phyloP scores from a whole-genome alignment of 2,113 vertebrate genomes.

The Sphyrna mokarran region DNA sequence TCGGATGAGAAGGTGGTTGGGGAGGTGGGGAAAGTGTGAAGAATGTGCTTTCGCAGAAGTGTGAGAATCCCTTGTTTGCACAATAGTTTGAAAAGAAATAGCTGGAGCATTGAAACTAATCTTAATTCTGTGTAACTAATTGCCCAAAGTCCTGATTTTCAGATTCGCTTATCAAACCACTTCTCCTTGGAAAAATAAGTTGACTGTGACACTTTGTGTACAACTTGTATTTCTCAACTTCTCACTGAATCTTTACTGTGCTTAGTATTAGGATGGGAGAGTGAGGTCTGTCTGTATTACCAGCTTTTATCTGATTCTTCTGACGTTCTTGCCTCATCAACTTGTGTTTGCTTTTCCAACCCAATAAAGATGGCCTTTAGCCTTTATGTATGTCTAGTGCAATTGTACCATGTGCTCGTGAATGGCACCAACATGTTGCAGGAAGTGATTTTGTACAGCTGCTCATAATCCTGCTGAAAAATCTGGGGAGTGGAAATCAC shows the following conservation, averaged over 20 bases:
- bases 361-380: not conserved
- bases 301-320: not conserved
- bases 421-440: not conserved
- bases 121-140: not conserved
- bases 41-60: not conserved
- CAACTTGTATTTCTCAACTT: not conserved
- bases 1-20: not conserved
- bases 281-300: too few species aligned
- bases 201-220: not conserved
- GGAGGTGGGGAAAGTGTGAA: not conserved
- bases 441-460: not conserved
- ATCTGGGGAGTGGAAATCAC: not conserved
- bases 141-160: not conserved
- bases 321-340: not conserved
- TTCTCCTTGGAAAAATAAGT: not conserved
- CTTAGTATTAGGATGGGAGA: not conserved
- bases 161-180: not conserved
- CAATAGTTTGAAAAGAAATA: not conserved
- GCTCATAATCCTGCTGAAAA: not conserved
- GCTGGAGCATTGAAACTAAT: not conserved
- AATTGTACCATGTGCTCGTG: not conserved
- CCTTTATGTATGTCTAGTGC: not conserved
- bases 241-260: not conserved
- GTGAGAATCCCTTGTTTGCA: not conserved
- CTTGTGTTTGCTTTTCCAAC: not conserved